Base-by-base conservation (phyloP, 2,113 vertebrate species). In the Triplophysa tibetana region DNA sequence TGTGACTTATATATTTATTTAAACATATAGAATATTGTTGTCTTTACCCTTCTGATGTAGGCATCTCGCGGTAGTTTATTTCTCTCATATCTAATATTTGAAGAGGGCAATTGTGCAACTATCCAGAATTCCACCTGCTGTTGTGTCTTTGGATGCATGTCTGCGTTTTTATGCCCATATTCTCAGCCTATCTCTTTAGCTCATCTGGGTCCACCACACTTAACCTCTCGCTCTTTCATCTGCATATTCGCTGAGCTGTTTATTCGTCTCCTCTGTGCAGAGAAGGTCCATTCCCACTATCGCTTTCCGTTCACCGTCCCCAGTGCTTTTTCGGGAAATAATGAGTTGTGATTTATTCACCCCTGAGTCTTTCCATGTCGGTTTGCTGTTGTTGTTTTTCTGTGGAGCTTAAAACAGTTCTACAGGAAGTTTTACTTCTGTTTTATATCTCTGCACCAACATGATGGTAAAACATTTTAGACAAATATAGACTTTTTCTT, bases 271-370 rank as follows among this genome's bases (percentile, higher is more conserved):
- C 45, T 77, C 24, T 6, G 72, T 75, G 61, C 74, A 52, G 74
- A 21, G 61, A 76, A 76, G 45, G 63, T 82, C 56, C 56, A 21
- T 61, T 73, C 66, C 64, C 70, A 73, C 83, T 74, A 80, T 66
- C 77, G 6, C 73, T 58, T 50, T 21, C 21, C 13, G 14, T 45
- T 48, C 21, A 66, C 81, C 10, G 10, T 63, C 19, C 76, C 66
- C 70, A 58, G 48, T 50, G 11, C 11, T 50, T 50, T 3, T 52
- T 52, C 14, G 14, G 16, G 14, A 52, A 52, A 52, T 52, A 52
- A 17, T 16, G 16, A 52, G 50, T 17, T 52, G 50, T 17, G 3
- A 52, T 52, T 52, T 17, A 52, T 16, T 52, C 43, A 45, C 43
- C 43, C 43, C 12, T 52, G 4, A 16, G 50, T 52, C 50, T 16